Evolutionary conservation across 2,797 vertebrate species (phyloP), one percentile per base, ranked within the genome.

Genomic region (Sylvilagus floridanus): DNA sequence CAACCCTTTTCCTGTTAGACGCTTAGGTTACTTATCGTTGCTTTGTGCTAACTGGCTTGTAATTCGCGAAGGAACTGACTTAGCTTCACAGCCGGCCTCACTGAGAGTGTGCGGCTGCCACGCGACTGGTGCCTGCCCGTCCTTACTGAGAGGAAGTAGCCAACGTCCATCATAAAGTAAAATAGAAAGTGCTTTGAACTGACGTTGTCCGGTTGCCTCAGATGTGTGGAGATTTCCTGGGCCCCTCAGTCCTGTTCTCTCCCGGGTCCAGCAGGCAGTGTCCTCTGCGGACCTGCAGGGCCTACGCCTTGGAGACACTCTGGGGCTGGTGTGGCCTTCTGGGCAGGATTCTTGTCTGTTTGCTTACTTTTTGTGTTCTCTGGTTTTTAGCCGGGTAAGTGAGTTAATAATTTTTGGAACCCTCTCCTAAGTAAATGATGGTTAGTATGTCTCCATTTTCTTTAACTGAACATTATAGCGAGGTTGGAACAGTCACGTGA

Each of bases 61-160:
- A 77, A 86, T 63, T 95, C 32, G 47, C 65, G 71, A 95, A 72
- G 68, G 57, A 72, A 30, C 30, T 30, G 4, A 5, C 35, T 90
- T 85, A 83, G 21, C 5, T 37, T 79, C 60, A 57, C 42, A 68
- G 12, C 28, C 65, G 22, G 26, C n/a, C 4, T 86, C 60, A 12
- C 32, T 5, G 17, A 28, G 69, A 9, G 0, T 16, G 0, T n/a
- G 3, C 32, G 1, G 1, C 63, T 68, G 14, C 1, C 35, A 22
- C 76, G 28, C 68, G 21, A 28, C 68, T 65, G 37, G 72, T 35
- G 1, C 62, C 57, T 87, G 6, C 22, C 68, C 63, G 69, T 24
- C 22, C 24, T 37, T 52, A 13, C 82, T 72, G 16, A 35, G 42
- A 52, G 32, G 32, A 71, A 50, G 54, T 28, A 32, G 66, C 32